These are phyloP conservation scores for Prionace glauca DNA, from an alignment of 2,797 vertebrate genomes.

Conservation along the genomic window DNA sequence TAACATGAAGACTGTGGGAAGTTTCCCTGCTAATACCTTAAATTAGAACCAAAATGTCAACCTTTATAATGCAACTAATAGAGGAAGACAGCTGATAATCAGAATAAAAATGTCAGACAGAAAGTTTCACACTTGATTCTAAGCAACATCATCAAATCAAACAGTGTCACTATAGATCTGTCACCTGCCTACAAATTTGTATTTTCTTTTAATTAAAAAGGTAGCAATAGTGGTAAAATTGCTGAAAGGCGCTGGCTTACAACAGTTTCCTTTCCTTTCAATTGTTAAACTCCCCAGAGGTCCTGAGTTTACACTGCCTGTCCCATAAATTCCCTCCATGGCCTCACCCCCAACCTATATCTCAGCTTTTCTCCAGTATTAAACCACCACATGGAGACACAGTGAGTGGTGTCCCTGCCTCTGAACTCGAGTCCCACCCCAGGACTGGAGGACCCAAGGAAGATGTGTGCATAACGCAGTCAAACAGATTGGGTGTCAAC, in stretches of 20 bases:
- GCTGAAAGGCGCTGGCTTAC: too few species aligned
- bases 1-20: background rate
- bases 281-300: background rate
- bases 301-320: background rate
- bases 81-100: background rate
- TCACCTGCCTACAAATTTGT: background rate
- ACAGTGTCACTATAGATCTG: background rate
- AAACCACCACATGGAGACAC: background rate
- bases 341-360: background rate
- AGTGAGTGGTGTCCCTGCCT: too few species aligned
- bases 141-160: background rate
- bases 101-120: background rate
- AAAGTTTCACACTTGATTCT: background rate
- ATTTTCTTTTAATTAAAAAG: background rate
- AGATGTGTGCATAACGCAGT: too few species aligned
- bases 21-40: background rate
- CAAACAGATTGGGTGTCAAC: too few species aligned
- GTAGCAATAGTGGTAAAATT: background rate
- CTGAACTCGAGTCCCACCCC: too few species aligned
- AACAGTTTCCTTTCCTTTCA: background rate
- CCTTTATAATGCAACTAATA: background rate
- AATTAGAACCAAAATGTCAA: background rate
- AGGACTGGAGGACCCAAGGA: too few species aligned
- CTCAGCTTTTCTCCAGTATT: background rate
- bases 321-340: background rate